These are phyloP conservation scores for Xanthorhoe designata DNA, from an alignment of 2,888 invertebrate species.

Conservation along the genomic window DNA sequence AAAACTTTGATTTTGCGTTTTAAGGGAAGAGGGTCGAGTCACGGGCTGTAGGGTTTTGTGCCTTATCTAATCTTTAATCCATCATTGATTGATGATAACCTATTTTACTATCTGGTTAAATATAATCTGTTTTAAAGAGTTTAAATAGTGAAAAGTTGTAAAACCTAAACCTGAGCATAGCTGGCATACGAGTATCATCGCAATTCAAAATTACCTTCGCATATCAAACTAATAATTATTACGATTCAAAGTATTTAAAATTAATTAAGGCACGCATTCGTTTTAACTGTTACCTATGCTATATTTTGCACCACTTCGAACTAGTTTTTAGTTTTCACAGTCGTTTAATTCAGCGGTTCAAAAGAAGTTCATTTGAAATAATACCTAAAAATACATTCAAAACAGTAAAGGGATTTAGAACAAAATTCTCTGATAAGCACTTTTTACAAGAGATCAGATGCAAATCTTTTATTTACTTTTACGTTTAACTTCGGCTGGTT, in stretches of 20 bases:
- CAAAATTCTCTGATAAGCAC: constrained; percentile 24
- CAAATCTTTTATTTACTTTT: constrained; percentile 32
- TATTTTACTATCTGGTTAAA: no score
- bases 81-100: not conserved
- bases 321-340: not conserved
- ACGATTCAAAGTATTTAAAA: not conserved
- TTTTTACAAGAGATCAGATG: constrained; percentile 33
- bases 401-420: constrained; percentile 22
- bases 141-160: no score
- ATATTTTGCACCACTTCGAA: not conserved
- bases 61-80: not conserved
- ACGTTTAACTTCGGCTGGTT: constrained; percentile 20
- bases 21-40: constrained; percentile 1
- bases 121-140: no score
- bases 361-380: not conserved
- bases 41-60: not conserved
- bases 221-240: not conserved
- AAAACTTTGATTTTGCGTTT: constrained; percentile 22
- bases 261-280: not conserved
- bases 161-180: no score
- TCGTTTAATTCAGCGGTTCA: not conserved
- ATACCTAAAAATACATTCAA: constrained; percentile 12
- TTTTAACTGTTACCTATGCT: not conserved
- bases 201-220: no score
- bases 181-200: no score